These are phyloP conservation scores for Drosophila nigrodunni DNA, from an alignment of 1,140 invertebrate genomes.

Conservation along the genomic window DNA sequence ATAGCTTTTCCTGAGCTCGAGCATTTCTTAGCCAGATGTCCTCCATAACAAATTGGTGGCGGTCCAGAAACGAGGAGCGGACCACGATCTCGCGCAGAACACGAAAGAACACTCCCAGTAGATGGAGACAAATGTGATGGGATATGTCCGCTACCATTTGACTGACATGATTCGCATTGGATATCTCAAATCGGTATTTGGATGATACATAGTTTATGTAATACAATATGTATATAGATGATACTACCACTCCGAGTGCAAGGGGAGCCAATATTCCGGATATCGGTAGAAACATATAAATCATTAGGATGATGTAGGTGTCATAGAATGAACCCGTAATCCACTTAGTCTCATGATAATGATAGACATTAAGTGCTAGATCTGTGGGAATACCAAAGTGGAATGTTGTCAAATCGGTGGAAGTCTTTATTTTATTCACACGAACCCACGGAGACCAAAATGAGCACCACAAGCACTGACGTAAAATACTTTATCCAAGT, in stretches of 20 bases:
- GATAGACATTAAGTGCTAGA: slow-evolving; percentile 85
- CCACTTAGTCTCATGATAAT: slow-evolving; percentile 70
- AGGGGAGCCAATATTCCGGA: slow-evolving; percentile 88
- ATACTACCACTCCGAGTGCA: slow-evolving; percentile 87
- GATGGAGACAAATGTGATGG: slow-evolving; percentile 91
- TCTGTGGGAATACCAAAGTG: slow-evolving; percentile 74
- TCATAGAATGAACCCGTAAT: slow-evolving; percentile 87
- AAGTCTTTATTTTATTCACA: neutral
- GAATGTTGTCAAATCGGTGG: neutral
- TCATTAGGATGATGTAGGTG: slow-evolving; percentile 88
- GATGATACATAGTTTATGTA: slow-evolving; percentile 87
- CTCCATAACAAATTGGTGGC: slow-evolving; percentile 93
- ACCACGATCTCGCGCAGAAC: slow-evolving; percentile 94
- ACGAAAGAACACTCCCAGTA: slow-evolving; percentile 93
- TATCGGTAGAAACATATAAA: slow-evolving; percentile 92
- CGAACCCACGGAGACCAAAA: slow-evolving; percentile 59
- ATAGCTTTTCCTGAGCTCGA: slow-evolving; percentile 93
- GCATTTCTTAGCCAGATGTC: slow-evolving; percentile 92
- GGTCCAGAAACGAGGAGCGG: slow-evolving; percentile 93
- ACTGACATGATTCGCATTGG: slow-evolving; percentile 3
- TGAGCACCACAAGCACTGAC: slow-evolving; percentile 80
- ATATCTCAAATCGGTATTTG: slow-evolving; percentile 58
- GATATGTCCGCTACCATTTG: slow-evolving; percentile 87
- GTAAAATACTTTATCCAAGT: slow-evolving; percentile 84
- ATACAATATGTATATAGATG: slow-evolving; percentile 87